Percentiles rank a stretch among this genome's conserved stretches.
phyloP scores from a whole-genome alignment of 35 echinoderm and acorn worm species.

The Apostichopus parvimensis region DNA sequence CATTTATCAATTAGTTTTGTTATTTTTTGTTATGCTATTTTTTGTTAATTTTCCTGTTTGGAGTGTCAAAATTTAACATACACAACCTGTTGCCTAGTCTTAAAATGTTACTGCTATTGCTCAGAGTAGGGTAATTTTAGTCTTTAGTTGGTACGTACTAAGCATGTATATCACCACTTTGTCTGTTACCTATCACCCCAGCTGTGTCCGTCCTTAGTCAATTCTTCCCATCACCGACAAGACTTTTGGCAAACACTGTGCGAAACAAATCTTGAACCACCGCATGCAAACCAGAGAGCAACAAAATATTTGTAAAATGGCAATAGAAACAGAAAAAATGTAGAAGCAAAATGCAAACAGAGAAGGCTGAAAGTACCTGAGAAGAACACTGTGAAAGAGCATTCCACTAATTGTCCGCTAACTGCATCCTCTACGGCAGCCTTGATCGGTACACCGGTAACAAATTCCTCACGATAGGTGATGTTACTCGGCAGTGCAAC shows the following conservation, averaged over 20 bases:
- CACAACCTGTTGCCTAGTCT: too few relatives aligned
- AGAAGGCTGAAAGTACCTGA: conserved; percentile 2
- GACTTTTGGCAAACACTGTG: neutral
- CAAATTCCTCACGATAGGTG: conserved; percentile 16
- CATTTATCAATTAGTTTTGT: too few relatives aligned
- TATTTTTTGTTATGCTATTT: too few relatives aligned
- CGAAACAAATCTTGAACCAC: neutral
- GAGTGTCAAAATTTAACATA: too few relatives aligned
- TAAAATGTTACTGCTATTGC: too few relatives aligned
- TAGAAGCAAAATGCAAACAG: neutral
- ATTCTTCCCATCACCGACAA: conserved; percentile 23
- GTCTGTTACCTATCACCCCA: neutral
- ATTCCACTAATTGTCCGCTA: neutral
- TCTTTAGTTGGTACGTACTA: too few relatives aligned
- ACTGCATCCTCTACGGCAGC: conserved; percentile 32
- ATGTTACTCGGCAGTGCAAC: neutral
- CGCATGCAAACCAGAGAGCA: neutral
- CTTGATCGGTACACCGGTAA: conserved; percentile 1
- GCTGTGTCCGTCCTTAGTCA: neutral
- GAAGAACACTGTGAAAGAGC: conserved; percentile 38
- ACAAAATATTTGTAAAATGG: conserved; percentile 1
- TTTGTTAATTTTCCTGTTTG: too few relatives aligned
- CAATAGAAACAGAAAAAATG: neutral
- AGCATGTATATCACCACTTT: neutral
- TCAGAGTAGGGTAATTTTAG: too few relatives aligned